phyloP scores from a whole-genome alignment of 2,888 invertebrate genomes.

The Anodontia alba region DNA sequence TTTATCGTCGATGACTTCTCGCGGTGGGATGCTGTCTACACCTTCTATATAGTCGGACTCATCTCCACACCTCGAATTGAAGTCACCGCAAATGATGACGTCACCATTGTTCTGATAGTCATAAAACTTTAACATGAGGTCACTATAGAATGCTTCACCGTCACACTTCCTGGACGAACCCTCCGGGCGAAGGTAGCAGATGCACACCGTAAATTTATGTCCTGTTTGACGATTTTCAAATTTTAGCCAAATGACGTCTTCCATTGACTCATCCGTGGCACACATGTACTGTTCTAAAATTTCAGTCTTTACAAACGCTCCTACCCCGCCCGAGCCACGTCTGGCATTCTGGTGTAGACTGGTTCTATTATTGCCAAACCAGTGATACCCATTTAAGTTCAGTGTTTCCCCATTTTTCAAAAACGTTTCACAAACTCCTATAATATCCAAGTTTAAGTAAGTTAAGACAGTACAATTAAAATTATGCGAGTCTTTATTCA shows the following conservation, averaged over 20 bases:
- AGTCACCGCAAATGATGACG: no score
- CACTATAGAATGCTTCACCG: no score
- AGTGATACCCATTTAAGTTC: not conserved
- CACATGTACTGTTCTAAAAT: not conserved
- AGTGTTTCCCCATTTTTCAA: not conserved
- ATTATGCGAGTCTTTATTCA: not conserved
- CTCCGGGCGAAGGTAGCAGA: not conserved
- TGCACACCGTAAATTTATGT: not conserved
- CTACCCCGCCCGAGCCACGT: conserved; percentile 3
- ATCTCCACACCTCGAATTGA: no score
- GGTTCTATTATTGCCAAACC: not conserved
- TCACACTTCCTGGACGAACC: not conserved
- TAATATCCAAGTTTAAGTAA: not conserved
- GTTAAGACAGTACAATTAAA: not conserved
- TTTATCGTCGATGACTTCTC: no score
- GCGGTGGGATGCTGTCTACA: no score
- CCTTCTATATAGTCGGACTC: no score
- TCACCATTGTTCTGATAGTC: no score
- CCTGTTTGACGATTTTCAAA: not conserved
- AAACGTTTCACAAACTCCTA: conserved; percentile 5
- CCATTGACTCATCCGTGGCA: not conserved
- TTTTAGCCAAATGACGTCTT: conserved; percentile 1
- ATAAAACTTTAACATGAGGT: no score
- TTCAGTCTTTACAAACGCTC: not conserved
- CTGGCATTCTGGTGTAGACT: not conserved